Conservation (phyloP, 2,797 vertebrate species). For the Fistularia tabacaria region DNA sequence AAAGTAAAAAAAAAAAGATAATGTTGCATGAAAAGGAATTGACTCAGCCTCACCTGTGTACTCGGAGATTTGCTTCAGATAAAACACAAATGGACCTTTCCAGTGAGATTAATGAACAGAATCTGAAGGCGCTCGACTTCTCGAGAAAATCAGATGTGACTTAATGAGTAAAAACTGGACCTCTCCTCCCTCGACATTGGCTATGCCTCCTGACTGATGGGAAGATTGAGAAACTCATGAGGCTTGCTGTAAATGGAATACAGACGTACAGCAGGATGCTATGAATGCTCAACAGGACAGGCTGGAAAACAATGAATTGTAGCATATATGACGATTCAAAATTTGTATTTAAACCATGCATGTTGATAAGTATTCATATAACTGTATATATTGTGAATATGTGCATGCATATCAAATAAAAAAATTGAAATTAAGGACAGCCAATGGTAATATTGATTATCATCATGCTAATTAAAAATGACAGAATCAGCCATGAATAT, state of each 20-base stretch:
- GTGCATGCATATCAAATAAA: too few relatives aligned
- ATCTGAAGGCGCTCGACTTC: constrained; percentile 59
- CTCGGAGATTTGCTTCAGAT: constrained; percentile 39
- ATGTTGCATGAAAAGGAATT: too few relatives aligned
- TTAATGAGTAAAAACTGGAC: constrained; percentile 76
- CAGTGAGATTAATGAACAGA: constrained; percentile 71
- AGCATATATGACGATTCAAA: background rate
- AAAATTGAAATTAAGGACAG: background rate
- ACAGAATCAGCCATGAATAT: constrained; percentile 37
- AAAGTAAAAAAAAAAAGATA: background rate
- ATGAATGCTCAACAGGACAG: constrained; percentile 16
- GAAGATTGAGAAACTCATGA: constrained; percentile 78
- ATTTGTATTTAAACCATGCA: background rate
- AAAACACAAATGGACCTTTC: constrained; percentile 61
- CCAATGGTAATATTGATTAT: constrained; percentile 8
- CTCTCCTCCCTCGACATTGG: constrained; percentile 44
- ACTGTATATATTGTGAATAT: background rate
- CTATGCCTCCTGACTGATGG: constrained; percentile 65
- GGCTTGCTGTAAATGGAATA: constrained; percentile 69
- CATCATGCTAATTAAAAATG: constrained; percentile 41
- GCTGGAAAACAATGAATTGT: constrained; percentile 16
- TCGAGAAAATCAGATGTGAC: constrained; percentile 70
- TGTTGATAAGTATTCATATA: background rate
- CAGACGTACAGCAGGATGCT: constrained; percentile 23
- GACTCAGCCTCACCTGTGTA: background rate